A percentile compares a stretch with the other conserved stretches of the same genome.
Evolutionary conservation across 2,888 invertebrate genomes (phyloP).

Genomic region (Chrysotoxum bicinctum): DNA sequence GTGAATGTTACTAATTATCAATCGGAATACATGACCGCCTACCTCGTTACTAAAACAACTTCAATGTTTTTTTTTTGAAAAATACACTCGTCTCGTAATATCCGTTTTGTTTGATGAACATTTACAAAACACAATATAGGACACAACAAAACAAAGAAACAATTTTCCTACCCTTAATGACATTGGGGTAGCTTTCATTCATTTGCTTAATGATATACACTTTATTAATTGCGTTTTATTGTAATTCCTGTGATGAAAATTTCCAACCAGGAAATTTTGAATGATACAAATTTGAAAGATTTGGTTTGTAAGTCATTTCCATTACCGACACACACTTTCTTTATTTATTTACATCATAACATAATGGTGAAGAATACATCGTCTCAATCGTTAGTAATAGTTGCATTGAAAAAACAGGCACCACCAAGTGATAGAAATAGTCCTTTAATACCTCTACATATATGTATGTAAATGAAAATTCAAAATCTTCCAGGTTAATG

Average conservation of each 20-base stretch:
- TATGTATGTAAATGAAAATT: too few relatives aligned
- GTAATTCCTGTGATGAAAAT: too few relatives aligned
- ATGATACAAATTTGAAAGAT: not conserved
- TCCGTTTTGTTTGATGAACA: not conserved
- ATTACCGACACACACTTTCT: too few relatives aligned
- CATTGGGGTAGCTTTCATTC: conserved; percentile 6
- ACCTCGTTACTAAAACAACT: conserved; percentile 17
- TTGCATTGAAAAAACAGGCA: not conserved
- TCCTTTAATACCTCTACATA: not conserved
- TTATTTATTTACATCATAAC: not conserved
- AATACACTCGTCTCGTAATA: not conserved
- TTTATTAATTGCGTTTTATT: conserved; percentile 18
- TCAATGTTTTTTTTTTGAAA: conserved; percentile 30
- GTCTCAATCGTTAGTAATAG: not conserved
- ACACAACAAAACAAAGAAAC: conserved; percentile 1
- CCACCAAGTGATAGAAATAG: not conserved
- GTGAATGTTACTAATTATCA: conserved; percentile 46
- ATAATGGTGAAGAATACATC: conserved; percentile 33
- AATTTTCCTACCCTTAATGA: conserved; percentile 4
- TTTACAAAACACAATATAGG: not conserved
- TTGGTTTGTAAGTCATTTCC: conserved; percentile 15
- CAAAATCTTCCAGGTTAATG: not conserved
- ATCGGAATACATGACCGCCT: conserved; percentile 37
- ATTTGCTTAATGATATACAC: not conserved
- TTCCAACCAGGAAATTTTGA: not conserved